Evolutionary conservation across 2,888 invertebrate species (phyloP).

Genomic region (Encarsia formosa): DNA sequence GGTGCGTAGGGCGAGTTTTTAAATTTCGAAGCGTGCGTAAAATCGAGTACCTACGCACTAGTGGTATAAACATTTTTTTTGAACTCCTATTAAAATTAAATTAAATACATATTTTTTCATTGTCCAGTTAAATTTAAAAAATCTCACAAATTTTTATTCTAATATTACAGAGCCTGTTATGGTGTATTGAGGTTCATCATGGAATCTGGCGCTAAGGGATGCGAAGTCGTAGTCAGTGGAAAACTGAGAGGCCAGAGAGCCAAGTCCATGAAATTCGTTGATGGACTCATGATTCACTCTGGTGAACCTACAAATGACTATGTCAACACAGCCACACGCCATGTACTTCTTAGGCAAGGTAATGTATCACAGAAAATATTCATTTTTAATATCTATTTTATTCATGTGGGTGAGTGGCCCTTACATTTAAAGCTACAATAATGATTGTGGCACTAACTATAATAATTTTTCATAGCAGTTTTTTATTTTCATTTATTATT

Average conservation of each 20-base stretch:
- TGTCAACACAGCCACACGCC: slow-evolving; percentile 96
- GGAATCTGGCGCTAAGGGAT: slow-evolving; percentile 95
- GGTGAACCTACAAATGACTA: slow-evolving; percentile 99
- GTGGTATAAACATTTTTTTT: no score
- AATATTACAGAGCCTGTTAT: slow-evolving; percentile 77
- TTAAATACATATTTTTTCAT: no score
- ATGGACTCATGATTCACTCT: slow-evolving; percentile 99
- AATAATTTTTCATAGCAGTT: no score
- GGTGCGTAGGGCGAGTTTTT: no score
- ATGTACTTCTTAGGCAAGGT: slow-evolving; percentile 96
- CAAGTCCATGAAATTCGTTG: slow-evolving; percentile 99
- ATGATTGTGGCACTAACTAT: no score
- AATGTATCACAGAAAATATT: slow-evolving; percentile 23
- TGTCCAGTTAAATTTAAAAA: no score
- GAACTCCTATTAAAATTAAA: no score
- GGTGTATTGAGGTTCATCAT: slow-evolving; percentile 98
- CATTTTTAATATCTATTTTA: slow-evolving; percentile 3
- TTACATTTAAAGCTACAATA: no score
- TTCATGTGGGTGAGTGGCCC: no score
- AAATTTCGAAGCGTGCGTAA: no score
- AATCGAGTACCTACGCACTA: no score
- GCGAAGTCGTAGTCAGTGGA: slow-evolving; percentile 98
- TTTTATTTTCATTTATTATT: no score
- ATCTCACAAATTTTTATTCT: slow-evolving; percentile 1
- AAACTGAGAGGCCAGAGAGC: slow-evolving; percentile 98